A percentile compares a stretch with the other conserved stretches of the same genome.
phyloP scores from a whole-genome alignment of 37 sponge, comb jelly and placozoan genomes.

The Eunapius fragilis region DNA sequence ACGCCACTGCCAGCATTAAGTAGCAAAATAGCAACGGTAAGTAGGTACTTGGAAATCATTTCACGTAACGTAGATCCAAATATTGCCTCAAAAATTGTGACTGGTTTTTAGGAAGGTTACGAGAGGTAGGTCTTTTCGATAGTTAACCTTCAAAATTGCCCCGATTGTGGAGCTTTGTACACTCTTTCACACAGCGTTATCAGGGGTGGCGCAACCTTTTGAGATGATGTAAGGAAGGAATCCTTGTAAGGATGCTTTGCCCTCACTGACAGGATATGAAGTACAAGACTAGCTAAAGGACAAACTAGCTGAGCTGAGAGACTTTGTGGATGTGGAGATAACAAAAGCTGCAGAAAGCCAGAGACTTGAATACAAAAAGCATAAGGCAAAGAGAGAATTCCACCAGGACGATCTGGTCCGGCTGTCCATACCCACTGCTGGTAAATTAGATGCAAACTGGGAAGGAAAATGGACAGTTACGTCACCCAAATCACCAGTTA shows the following conservation, averaged over 20 bases:
- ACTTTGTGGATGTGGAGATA: constrained; percentile 41
- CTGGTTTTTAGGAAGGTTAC: too few species aligned
- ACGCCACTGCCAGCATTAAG: too few species aligned
- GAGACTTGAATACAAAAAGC: constrained; percentile 20
- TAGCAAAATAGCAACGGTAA: too few species aligned
- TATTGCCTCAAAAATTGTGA: too few species aligned
- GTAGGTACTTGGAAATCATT: too few species aligned
- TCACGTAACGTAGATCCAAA: too few species aligned
- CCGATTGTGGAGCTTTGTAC: too few species aligned
- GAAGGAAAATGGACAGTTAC: constrained; percentile 54
- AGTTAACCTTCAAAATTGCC: too few species aligned
- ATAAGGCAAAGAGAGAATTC: constrained; percentile 1
- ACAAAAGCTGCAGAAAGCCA: constrained; percentile 22
- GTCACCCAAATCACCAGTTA: constrained; percentile 16
- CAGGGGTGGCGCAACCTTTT: too few species aligned
- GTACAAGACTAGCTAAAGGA: not conserved
- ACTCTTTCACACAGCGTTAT: too few species aligned
- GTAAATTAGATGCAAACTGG: constrained; percentile 67
- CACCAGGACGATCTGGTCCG: constrained; percentile 48
- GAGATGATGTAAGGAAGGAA: not conserved
- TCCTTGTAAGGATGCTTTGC: constrained; percentile 31
- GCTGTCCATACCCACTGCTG: constrained; percentile 60
- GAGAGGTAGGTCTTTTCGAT: too few species aligned
- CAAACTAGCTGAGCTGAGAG: constrained; percentile 37
- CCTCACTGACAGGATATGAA: constrained; percentile 26